Evolutionary conservation across 2,888 invertebrate species (phyloP).

Genomic region (Oligia latruncula): DNA sequence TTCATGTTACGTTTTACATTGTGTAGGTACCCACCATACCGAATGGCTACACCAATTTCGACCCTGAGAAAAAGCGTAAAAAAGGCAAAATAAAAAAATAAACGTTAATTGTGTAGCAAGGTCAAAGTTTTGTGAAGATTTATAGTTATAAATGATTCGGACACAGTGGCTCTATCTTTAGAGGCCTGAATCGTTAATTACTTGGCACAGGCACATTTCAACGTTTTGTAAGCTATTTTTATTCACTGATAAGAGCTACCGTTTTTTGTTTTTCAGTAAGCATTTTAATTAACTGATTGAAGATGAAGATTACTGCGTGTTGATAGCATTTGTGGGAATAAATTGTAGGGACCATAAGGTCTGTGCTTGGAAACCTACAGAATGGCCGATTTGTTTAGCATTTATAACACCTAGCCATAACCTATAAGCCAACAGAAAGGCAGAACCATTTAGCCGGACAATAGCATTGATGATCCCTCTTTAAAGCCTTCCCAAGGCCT

Average conservation of each 20-base stretch:
- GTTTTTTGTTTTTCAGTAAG: neutral
- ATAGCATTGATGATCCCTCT: slow-evolving; percentile 28
- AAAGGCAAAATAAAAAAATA: slow-evolving; percentile 3
- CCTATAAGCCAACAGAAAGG: slow-evolving; percentile 18
- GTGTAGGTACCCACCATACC: neutral
- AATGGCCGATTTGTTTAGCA: slow-evolving; percentile 4
- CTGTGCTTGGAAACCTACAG: neutral
- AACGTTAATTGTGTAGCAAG: slow-evolving; percentile 15
- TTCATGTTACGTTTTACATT: neutral
- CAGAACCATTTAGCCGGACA: slow-evolving; percentile 27
- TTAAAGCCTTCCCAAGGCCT: slow-evolving; percentile 1
- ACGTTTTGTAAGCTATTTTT: slow-evolving; percentile 18
- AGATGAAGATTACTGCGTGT: neutral
- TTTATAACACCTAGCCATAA: neutral
- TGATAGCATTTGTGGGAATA: slow-evolving; percentile 9
- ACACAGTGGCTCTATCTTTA: slow-evolving; percentile 21
- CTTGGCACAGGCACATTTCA: slow-evolving; percentile 25
- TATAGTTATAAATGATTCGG: slow-evolving; percentile 44
- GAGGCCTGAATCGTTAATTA: slow-evolving; percentile 32
- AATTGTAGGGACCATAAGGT: neutral
- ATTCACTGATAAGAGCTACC: slow-evolving; percentile 19
- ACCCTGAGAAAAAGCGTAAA: neutral
- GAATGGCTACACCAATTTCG: neutral
- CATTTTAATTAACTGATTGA: slow-evolving; percentile 2
- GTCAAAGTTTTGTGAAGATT: slow-evolving; percentile 38